Conservation (phyloP, 2,888 invertebrate genomes). For the Andricus quercusramuli region DNA sequence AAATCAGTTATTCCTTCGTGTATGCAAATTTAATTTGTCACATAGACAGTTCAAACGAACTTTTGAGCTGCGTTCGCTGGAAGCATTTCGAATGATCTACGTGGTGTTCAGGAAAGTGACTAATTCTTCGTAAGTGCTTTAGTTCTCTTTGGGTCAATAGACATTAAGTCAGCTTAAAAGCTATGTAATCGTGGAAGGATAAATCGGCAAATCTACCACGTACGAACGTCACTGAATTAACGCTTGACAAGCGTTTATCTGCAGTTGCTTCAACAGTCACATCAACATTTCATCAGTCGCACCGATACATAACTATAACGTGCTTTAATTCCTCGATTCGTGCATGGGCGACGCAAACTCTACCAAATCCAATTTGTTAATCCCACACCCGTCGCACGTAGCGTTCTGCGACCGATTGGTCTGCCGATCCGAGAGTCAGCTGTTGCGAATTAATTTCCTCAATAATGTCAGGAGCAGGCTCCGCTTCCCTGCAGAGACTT, state of each 20-base stretch:
- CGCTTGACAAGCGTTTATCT: constrained; percentile 4
- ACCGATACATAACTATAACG: constrained; percentile 43
- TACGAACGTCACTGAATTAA: background rate
- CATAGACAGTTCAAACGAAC: background rate
- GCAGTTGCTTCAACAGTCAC: constrained; percentile 3
- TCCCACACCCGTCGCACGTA: constrained; percentile 45
- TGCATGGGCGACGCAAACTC: constrained; percentile 46
- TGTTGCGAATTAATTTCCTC: constrained; percentile 70
- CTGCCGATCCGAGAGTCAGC: constrained; percentile 60
- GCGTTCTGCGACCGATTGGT: constrained; percentile 43
- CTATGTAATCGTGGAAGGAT: background rate
- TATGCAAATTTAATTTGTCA: background rate
- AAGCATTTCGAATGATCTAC: constrained; percentile 16
- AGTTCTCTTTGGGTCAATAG: constrained; percentile 31
- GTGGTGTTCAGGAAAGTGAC: constrained; percentile 21
- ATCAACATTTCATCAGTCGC: constrained; percentile 18
- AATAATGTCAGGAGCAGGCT: constrained; percentile 63
- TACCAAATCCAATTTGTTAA: constrained; percentile 50
- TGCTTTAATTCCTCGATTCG: constrained; percentile 52
- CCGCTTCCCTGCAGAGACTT: constrained; percentile 4
- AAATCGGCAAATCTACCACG: constrained; percentile 12
- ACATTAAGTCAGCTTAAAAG: constrained; percentile 11
- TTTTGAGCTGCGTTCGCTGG: constrained; percentile 6
- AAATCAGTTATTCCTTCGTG: no score
- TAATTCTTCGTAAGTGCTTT: constrained; percentile 25